Evolutionary conservation across 2,797 vertebrate genomes (phyloP), one percentile per base, ranked within the genome.

Genomic region (Natrix natrix): DNA sequence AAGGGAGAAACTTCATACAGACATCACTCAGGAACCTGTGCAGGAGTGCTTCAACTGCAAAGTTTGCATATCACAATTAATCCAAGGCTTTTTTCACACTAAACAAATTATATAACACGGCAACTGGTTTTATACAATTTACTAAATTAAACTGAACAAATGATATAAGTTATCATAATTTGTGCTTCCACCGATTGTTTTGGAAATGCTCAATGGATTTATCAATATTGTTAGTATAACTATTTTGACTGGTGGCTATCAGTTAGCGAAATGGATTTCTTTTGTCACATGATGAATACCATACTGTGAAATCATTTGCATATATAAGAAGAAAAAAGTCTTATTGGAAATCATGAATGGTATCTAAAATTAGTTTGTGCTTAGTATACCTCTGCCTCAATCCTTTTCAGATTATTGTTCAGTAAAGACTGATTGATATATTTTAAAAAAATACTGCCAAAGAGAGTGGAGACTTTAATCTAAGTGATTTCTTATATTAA

Each of bases 321-420:
- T 66, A 87, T 59, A 32, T 43, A 63, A 78, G 63, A 92, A 74
- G 66, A 63, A 63, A 63, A 63, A 28, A 63, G 13, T 57, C 0
- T 60, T 66, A n/a, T 66, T 26, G 24, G 43, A 83, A 94, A 92
- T 94, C 59, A 87, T 16, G 93, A 94, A 92, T 93, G 8, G 22
- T 74, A 16, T 60, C 93, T 89, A 91, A 92, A 48, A 48, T 74
- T 43, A 86, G n/a, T 87, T 93, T 0, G 26, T 86, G 59, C 90
- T 96, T 95, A 96, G 87, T 4, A 0, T 37, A 56, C 11, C 57
- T 86, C 2, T 66, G 48, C 59, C 32, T 12, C 24, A 48, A 43
- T 24, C 10, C 1, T 4, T 69, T 54, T 48, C 20, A 52, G 16
- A 94, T 91, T 91, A 37, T 60, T 3, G n/a, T 14, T 48, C 32